Evolutionary conservation across 1,140 invertebrate species (phyloP).

Genomic region (Drosophila oshimai): DNA sequence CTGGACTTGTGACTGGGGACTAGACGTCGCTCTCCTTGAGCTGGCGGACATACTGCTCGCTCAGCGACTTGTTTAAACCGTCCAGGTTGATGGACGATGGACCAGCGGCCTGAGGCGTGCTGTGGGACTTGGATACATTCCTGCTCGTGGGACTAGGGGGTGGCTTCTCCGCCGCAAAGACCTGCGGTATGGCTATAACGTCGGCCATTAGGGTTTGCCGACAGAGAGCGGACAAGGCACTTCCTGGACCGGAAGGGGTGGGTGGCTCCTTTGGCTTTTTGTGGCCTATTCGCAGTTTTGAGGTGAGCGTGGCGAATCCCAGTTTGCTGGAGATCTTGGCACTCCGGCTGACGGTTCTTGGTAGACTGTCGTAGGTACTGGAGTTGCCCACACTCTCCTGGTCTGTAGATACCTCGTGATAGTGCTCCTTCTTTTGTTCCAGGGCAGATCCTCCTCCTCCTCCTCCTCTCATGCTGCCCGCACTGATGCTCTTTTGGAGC

Average conservation of each 20-base stretch:
- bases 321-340: conserved; percentile 83
- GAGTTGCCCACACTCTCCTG: conserved; percentile 71
- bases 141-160: conserved; percentile 47
- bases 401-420: conserved; percentile 45
- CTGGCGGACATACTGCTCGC: conserved; percentile 76
- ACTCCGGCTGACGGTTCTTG: conserved; percentile 61
- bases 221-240: conserved; percentile 66
- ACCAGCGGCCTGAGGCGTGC: conserved; percentile 62
- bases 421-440: conserved; percentile 3
- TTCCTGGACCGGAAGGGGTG: conserved; percentile 21
- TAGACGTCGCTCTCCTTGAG: conserved; percentile 77
- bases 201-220: conserved; percentile 70
- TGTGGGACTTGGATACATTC: conserved; percentile 72
- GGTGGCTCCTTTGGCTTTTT: conserved; percentile 62
- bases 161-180: conserved; percentile 32
- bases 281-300: conserved; percentile 84
- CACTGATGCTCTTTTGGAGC: conserved; percentile 86
- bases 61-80: conserved; percentile 68
- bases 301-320: conserved; percentile 86
- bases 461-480: conserved; percentile 85
- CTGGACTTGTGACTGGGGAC: conserved; percentile 35
- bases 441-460: conserved; percentile 11
- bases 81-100: conserved; percentile 9
- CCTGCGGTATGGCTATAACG: conserved; percentile 61
- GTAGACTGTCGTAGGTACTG: conserved; percentile 69